These are phyloP conservation scores for Mamestra brassicae DNA, from an alignment of 2,888 invertebrate species.

Conservation along the genomic window DNA sequence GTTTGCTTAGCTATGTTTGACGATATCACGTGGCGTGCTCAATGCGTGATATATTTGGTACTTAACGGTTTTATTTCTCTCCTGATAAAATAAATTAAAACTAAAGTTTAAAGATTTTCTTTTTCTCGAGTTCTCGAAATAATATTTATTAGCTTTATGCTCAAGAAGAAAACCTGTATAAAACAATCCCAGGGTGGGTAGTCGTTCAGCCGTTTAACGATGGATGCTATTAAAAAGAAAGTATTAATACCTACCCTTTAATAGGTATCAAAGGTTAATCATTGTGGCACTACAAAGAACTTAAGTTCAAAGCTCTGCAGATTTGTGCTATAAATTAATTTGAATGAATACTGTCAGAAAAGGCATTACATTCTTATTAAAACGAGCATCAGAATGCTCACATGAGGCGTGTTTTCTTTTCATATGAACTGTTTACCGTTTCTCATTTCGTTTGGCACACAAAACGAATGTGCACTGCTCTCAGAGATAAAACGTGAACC, in stretches of 20 bases:
- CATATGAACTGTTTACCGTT: slow-evolving; percentile 33
- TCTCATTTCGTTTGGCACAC: slow-evolving; percentile 40
- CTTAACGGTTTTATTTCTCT: slow-evolving; percentile 16
- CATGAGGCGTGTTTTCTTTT: slow-evolving; percentile 17
- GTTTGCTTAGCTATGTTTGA: slow-evolving; percentile 64
- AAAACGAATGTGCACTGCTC: slow-evolving; percentile 42
- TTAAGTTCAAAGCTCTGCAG: slow-evolving; percentile 9
- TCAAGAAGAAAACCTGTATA: slow-evolving; percentile 13
- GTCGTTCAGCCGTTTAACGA: slow-evolving; percentile 60
- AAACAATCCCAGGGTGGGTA: slow-evolving; percentile 4
- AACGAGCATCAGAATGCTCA: slow-evolving; percentile 3
- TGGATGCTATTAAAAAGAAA: slow-evolving; percentile 65
- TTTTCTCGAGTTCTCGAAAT: neutral
- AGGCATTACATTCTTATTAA: slow-evolving; percentile 1
- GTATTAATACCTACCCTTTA: slow-evolving; percentile 23
- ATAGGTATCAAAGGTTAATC: neutral
- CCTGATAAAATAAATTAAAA: slow-evolving; percentile 4
- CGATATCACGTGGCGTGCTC: slow-evolving; percentile 39
- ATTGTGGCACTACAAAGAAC: slow-evolving; percentile 49
- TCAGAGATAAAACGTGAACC: slow-evolving; percentile 49
- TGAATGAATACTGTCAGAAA: slow-evolving; percentile 1
- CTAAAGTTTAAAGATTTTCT: neutral
- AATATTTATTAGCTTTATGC: slow-evolving; percentile 11
- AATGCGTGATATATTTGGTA: slow-evolving; percentile 36
- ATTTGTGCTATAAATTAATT: slow-evolving; percentile 6